Base-by-base conservation (phyloP, 2,888 invertebrate genomes). In the Alviniconcha strummeri region DNA sequence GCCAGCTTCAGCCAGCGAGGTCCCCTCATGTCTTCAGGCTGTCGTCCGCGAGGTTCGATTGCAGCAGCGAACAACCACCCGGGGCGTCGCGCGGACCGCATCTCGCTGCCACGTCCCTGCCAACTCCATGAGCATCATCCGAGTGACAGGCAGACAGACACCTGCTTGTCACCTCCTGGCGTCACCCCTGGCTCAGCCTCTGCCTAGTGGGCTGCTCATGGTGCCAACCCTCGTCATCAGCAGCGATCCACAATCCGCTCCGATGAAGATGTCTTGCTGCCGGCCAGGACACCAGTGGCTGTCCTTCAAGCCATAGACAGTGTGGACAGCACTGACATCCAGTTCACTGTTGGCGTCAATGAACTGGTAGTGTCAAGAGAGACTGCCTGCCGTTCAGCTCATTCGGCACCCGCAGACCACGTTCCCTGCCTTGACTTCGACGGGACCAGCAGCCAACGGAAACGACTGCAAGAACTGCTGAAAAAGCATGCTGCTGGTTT, bases 361-460 rank as follows among this genome's bases (percentile, higher is more conserved):
- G 52, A 60, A 55, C 79, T 67, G 5, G 17, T 67, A 7, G 56
- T 79, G 17, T 67, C 17, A 13, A 0, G 15, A 11, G 55, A 55
- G 11, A 4, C 11, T 36, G 4, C 60, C 81, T 15, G 60, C 36
- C 9, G 6, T 19, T 64, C 57, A 36, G 36, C 36, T 36, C 1
- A 36, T 36, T 36, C 36, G 36, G 36, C 36, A 36, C 36, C 77
- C n/a, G 52, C 78, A 64, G 36, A 15, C 6, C 11, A n/a, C 17
- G 19, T 67, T 11, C 55, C 69, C 13, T 80, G 69, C 56, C 80
- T 69, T n/a, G 55, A n/a, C 36, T 80, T 80, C n/a, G 80, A 80
- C n/a, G 80, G 80, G 17, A 69, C 54, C 56, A 36, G 52, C 19
- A 69, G 69, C 8, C 64, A 80, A 54, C 80, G 36, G 55, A 0